These are phyloP conservation scores for Zoanthus sansibaricus DNA, from an alignment of 92 coral and sea anemone species.

Conservation along the genomic window DNA sequence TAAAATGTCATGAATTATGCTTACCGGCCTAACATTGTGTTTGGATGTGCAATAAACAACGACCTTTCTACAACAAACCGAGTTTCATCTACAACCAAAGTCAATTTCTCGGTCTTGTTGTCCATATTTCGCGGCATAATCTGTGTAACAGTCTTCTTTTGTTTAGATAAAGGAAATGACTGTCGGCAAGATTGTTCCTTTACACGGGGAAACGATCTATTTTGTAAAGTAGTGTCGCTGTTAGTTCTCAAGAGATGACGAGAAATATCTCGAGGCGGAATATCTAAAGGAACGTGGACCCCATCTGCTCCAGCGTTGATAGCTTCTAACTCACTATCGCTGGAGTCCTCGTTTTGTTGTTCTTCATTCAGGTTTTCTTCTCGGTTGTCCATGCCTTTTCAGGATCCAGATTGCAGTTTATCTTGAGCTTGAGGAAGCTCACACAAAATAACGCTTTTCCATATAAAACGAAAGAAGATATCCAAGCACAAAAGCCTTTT, in stretches of 20 bases:
- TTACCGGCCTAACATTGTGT: conserved; percentile 97
- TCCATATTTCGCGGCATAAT: conserved; percentile 61
- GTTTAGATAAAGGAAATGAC: conserved; percentile 59
- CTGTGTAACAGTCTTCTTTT: conserved; percentile 63
- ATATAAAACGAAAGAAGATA: background rate
- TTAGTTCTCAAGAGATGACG: conserved; percentile 67
- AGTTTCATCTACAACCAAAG: conserved; percentile 92
- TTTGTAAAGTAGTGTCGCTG: conserved; percentile 71
- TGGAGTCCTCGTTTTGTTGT: conserved; percentile 72
- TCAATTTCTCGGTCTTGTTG: conserved; percentile 79
- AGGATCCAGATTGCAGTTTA: conserved; percentile 38
- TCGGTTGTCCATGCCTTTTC: conserved; percentile 35
- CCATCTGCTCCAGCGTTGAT: conserved; percentile 64
- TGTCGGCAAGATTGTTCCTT: conserved; percentile 59
- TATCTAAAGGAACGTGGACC: conserved; percentile 73
- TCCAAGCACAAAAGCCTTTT: too few species aligned
- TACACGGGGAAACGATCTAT: conserved; percentile 54
- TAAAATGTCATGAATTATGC: background rate
- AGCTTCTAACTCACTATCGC: conserved; percentile 87
- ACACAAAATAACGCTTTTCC: background rate
- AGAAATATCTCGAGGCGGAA: conserved; percentile 88
- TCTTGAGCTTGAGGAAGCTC: conserved; percentile 48
- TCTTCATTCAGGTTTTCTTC: conserved; percentile 39
- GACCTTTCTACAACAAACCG: conserved; percentile 94
- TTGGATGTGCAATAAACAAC: conserved; percentile 91